Conservation (phyloP, 2,797 vertebrate genomes). For the Gymnothorax javanicus region DNA sequence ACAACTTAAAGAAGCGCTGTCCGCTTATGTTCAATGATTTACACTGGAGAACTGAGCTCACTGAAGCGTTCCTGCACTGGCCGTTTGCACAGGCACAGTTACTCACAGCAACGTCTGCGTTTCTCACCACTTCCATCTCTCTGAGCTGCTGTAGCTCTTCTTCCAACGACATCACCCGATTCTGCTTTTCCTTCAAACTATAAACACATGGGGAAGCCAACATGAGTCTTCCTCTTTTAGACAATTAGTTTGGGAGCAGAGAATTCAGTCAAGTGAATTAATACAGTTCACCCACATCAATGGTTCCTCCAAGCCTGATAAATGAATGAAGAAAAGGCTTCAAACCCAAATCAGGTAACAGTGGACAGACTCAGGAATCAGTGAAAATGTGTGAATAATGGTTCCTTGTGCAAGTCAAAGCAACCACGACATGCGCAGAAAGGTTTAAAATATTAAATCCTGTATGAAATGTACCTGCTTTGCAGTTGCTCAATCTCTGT, state of each 20-base stretch:
- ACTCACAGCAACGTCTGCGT: neutral
- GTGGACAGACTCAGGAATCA: no score
- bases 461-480: constrained; percentile 71
- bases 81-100: no score
- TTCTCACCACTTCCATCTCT: constrained; percentile 51
- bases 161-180: constrained; percentile 61
- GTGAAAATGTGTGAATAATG: no score
- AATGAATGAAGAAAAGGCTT: no score
- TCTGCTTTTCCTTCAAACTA: constrained; percentile 80
- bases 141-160: constrained; percentile 57
- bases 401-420: no score
- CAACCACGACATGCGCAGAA: no score
- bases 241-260: no score
- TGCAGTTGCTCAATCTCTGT: constrained; percentile 73
- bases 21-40: neutral
- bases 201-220: constrained; percentile 35
- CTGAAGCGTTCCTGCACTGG: no score
- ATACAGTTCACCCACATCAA: neutral
- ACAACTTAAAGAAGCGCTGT: neutral
- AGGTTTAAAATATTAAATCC: neutral
- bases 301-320: no score
- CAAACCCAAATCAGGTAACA: no score
- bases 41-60: neutral
- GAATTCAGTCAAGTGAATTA: neutral
- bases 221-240: neutral